These are phyloP conservation scores for Drosophila peninsularis DNA, from an alignment of 2,888 invertebrate species.

Conservation along the genomic window DNA sequence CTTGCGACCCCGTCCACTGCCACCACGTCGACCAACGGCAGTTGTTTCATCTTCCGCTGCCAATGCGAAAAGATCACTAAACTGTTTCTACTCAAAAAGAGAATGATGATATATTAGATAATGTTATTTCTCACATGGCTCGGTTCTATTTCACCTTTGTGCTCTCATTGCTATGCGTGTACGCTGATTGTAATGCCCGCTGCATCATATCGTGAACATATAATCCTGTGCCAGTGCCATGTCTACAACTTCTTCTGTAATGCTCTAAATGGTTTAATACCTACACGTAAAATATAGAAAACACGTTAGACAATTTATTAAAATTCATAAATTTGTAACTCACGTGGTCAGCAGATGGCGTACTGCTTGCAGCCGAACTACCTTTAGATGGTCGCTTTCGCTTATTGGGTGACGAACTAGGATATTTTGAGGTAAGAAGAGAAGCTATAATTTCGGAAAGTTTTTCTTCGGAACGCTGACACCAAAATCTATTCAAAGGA, in stretches of 20 bases:
- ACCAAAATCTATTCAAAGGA: conserved; percentile 89
- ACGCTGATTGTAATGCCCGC: conserved; percentile 94
- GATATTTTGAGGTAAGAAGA: conserved; percentile 92
- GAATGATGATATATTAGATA: background rate
- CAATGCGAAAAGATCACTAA: conserved; percentile 94
- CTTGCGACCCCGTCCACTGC: conserved; percentile 87
- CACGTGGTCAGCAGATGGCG: conserved; percentile 92
- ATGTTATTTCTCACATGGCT: no score
- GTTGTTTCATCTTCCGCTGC: conserved; percentile 94
- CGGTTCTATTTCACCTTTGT: conserved; percentile 87
- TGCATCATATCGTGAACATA: conserved; percentile 96
- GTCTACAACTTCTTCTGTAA: conserved; percentile 90
- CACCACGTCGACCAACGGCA: conserved; percentile 87
- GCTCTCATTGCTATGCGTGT: conserved; percentile 93
- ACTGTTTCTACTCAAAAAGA: conserved; percentile 88
- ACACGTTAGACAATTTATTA: background rate
- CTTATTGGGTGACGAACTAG: conserved; percentile 95
- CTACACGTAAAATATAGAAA: conserved; percentile 79
- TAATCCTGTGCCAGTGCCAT: conserved; percentile 89
- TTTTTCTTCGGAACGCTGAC: conserved; percentile 95
- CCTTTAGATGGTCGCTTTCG: conserved; percentile 93
- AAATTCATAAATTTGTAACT: conserved; percentile 14
- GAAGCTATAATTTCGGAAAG: conserved; percentile 92
- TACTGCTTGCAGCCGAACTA: conserved; percentile 88
- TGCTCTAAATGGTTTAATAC: conserved; percentile 97